Percentiles rank a stretch among this genome's conserved stretches.
phyloP scores from a whole-genome alignment of 2,888 invertebrate species.

The Pediacus dermestoides region DNA sequence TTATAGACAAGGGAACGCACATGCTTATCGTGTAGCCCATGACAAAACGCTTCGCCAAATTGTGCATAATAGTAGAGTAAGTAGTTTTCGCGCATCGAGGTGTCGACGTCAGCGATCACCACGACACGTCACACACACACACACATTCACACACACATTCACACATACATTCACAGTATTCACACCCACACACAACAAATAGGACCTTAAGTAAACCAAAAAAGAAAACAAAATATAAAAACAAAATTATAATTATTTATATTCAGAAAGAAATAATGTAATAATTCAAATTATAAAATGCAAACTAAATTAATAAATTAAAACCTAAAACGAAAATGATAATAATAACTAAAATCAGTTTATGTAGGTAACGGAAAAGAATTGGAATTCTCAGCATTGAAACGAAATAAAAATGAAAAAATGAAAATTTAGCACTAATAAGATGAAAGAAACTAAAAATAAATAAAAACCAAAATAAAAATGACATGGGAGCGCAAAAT shows the following conservation, averaged over 20 bases:
- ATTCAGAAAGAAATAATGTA: slow-evolving; percentile 34
- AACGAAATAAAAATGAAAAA: slow-evolving; percentile 25
- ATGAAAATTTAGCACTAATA: slow-evolving; percentile 23
- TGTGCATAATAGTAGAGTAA: no score
- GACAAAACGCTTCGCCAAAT: no score
- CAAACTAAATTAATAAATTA: slow-evolving; percentile 35
- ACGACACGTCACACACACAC: background rate
- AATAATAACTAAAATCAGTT: slow-evolving; percentile 24
- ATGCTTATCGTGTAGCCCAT: slow-evolving; percentile 15
- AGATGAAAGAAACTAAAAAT: slow-evolving; percentile 25
- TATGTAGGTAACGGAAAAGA: slow-evolving; percentile 13
- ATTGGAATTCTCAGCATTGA: no score
- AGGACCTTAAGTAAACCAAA: no score
- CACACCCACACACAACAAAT: no score
- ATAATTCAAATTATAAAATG: slow-evolving; percentile 33
- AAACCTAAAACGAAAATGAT: slow-evolving; percentile 30
- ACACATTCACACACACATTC: no score
- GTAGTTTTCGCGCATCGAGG: slow-evolving; percentile 2
- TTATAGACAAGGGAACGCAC: slow-evolving; percentile 8
- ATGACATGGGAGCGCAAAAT: slow-evolving; percentile 20
- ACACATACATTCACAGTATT: no score
- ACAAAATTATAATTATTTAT: slow-evolving; percentile 42
- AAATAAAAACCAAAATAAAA: slow-evolving; percentile 25
- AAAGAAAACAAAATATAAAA: slow-evolving; percentile 39
- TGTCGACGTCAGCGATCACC: slow-evolving; percentile 2